Evolutionary conservation across 2,113 vertebrate species (phyloP), one percentile per base, ranked within the genome.

Genomic region (Hucho hucho): DNA sequence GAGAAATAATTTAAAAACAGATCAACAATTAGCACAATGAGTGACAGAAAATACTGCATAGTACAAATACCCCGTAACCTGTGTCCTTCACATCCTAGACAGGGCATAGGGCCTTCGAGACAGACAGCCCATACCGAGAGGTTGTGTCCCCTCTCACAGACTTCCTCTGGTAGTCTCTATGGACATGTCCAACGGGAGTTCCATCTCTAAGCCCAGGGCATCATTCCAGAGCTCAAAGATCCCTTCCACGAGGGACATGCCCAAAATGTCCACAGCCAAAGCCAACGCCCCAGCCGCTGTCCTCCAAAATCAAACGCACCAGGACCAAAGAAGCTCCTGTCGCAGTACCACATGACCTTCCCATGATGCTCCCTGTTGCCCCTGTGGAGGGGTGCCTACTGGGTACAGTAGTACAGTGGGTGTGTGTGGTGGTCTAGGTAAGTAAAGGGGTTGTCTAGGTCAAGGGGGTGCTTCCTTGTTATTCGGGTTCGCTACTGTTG

Each of bases 401-500:
- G 78, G 79, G 75, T 85, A 79, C 76, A 72, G 73, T 81, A 80
- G 80, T 84, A 71, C 73, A 26, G 63, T 67, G 82, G 75, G 83
- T 70, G 37, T 43, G 37, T 43, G 37, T 43, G 37, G 9, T 43
- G n/a, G 43, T 66, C 37, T n/a, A 49, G 22, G 26, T 47, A 22
- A 7, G 29, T 61, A 7, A 22, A 24, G 58, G n/a, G n/a, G 6
- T 22, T 26, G 26, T 24, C 32, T 53, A 13, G 6, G 24, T 20
- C 14, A 24, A 26, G 4, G 14, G 26, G 9, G 14, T 29, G 20
- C 24, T 7, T 90, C 84, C 87, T 32, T n/a, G 47, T 88, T 96
- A 98, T 93, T 98, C 97, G 7, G 96, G 97, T 94, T 95, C 97
- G 88, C 96, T 97, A 94, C 96, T 97, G 89, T 97, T 98, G 90